Evolutionary conservation across 2,888 invertebrate species (phyloP), one percentile per base, ranked within the genome.

Genomic region (Ennomos quercinarius): DNA sequence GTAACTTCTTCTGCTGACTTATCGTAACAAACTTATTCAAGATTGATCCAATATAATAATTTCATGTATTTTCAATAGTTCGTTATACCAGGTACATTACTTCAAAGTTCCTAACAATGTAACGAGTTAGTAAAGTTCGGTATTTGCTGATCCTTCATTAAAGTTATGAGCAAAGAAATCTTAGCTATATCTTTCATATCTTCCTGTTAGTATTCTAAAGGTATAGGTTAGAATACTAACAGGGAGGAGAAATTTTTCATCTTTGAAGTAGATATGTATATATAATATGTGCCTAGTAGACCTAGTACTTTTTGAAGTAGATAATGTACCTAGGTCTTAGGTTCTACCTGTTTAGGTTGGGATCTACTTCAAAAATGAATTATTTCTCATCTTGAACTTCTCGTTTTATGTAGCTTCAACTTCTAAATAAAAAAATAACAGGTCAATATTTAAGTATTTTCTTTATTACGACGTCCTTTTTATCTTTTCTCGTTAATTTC

Each of bases 381-480:
- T 44, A 27, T 27, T 6, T 27, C 27, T 6, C 6, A 27, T 27
- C 27, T 27, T 27, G 6, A 27, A 27, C 6, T 10, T 44, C 9
- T 1, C 11, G 11, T 11, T 35, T 44, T 27, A 27, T 43, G 8
- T 43, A 6, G 10, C 8, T 39, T 39, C 44, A 34, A 13, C 44
- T 47, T 47, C 47, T 41, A 8, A 47, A 47, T 54, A 46, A 41
- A 41, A 70, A 73, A 27, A 5, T 27, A 27, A 68, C 9, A 4
- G 45, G 37, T 17, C 39, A 1, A 44, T 39, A 45, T 52, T 70
- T 52, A 10, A n/a, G 13, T 35, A 45, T 45, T 13, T 53, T 39
- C 52, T 53, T 54, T 46, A 54, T 40, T 45, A 41, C 53, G 40
- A 48, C 57, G 59, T 63, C 53, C 48, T 45, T 45, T 58, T 56